Evolutionary conservation across 1,140 invertebrate genomes (phyloP), one percentile per base, ranked within the genome.

Genomic region (Archivesica marissinica): DNA sequence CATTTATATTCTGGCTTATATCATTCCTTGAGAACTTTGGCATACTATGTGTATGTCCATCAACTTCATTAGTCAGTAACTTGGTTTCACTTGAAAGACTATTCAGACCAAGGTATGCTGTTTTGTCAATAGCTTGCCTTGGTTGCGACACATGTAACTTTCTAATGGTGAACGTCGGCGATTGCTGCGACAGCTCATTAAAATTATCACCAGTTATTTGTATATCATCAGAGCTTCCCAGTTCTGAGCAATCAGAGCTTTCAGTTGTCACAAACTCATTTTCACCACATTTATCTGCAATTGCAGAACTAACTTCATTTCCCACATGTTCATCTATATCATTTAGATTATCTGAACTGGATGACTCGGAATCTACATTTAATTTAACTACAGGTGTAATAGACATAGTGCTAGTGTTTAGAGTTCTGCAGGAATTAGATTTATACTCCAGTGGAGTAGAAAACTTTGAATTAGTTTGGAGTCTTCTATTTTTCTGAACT

Each of bases 121-220:
- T 75, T 52, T 47, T 30, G 28, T 54, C n/a, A 33, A 2, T 25
- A 15, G 4, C 38, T 23, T 25, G 1, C 6, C n/a, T n/a, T n/a
- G n/a, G n/a, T n/a, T 35, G 3, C 30, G 25, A n/a, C 30, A 1
- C 2, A 38, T 74, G 41, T 7, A 50, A 30, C 50, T 72, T 61
- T 50, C n/a, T 13, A 1, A 56, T 50, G 33, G 0, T 76, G 39
- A 80, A 86, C 15, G 52, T 81, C 3, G 84, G 84, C 0, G 84
- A 86, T 2, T 59, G 30, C 30, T 64, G 50, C 1, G 44, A 33
- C 15, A 75, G 23, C 2, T 50, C 81, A 76, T 64, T 59, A 56
- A 81, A 61, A 50, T 78, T 82, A 72, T 72, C 79, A 30, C 72
- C 44, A 47, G 56, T 79, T 47, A 79, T 79, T 20, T 79, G 30